Evolutionary conservation across 1,140 invertebrate genomes (phyloP).

Genomic region (Heliconius eleuchia): DNA sequence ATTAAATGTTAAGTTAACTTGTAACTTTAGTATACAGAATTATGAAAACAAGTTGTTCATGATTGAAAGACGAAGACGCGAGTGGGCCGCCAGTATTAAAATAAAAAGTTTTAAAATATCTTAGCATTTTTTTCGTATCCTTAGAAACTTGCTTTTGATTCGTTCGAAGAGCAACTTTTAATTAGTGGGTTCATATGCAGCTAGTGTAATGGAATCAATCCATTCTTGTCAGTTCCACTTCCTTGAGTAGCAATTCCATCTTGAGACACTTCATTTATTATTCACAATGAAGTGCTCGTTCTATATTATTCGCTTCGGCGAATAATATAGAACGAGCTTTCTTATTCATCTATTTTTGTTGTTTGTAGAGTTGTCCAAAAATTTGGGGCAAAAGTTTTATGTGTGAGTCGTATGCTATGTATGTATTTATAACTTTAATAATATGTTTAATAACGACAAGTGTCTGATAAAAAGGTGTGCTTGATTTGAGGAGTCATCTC

Average conservation of each 20-base stretch:
- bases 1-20: not conserved
- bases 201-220: conserved; percentile 32
- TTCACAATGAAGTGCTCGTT: conserved; percentile 71
- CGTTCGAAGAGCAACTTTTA: conserved; percentile 30
- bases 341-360: conserved; percentile 55
- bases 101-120: not conserved
- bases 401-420: not conserved
- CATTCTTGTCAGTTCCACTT: conserved; percentile 36
- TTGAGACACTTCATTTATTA: conserved; percentile 70
- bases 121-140: not conserved
- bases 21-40: not conserved
- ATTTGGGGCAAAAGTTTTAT: not conserved
- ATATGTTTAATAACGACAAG: too few relatives aligned
- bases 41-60: too few relatives aligned
- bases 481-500: not conserved
- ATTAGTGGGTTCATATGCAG: conserved; percentile 36
- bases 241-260: conserved; percentile 39
- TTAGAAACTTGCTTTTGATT: not conserved
- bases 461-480: too few relatives aligned
- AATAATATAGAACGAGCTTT: conserved; percentile 31
- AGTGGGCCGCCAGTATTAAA: not conserved
- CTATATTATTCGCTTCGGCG: conserved; percentile 57
- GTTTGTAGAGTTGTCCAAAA: not conserved
- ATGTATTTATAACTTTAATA: not conserved
- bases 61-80: too few relatives aligned